Conservation (phyloP, 2,888 invertebrate species). For the Callosobruchus maculatus region DNA sequence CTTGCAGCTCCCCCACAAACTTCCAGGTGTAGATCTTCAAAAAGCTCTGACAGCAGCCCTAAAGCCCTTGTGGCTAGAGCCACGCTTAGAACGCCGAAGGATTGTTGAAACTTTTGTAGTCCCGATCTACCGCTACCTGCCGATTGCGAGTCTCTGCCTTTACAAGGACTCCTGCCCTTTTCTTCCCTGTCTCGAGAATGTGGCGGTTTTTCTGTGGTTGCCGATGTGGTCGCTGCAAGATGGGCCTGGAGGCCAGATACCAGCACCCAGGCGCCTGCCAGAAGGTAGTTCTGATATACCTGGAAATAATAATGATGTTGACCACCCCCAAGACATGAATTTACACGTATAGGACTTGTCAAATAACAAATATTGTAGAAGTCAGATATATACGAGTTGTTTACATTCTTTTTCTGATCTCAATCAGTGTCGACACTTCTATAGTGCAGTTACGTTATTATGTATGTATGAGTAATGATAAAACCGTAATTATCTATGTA, state of each 20-base stretch:
- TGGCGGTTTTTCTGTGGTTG: constrained; percentile 39
- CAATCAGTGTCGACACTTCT: too few relatives aligned
- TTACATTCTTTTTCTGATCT: too few relatives aligned
- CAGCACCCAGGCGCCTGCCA: constrained; percentile 85
- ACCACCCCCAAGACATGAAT: too few relatives aligned
- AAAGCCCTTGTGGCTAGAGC: constrained; percentile 83
- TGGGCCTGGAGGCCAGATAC: constrained; percentile 84
- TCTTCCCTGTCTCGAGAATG: constrained; percentile 52
- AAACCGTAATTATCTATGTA: too few relatives aligned
- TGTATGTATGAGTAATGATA: too few relatives aligned
- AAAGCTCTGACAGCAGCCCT: constrained; percentile 68
- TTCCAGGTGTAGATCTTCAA: constrained; percentile 76
- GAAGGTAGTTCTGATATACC: constrained; percentile 84
- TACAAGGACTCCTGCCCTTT: constrained; percentile 59
- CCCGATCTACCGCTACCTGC: constrained; percentile 54
- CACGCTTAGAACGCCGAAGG: constrained; percentile 85
- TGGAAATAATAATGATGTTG: too few relatives aligned
- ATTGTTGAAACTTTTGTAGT: constrained; percentile 77
- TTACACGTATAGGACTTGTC: too few relatives aligned
- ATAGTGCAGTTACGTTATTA: too few relatives aligned
- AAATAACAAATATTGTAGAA: too few relatives aligned
- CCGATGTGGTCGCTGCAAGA: constrained; percentile 60
- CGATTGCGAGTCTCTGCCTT: constrained; percentile 55
- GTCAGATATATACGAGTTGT: too few relatives aligned
- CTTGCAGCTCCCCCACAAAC: constrained; percentile 49